These are phyloP conservation scores for Cerceris rybyensis DNA, from an alignment of 2,888 invertebrate species.

Conservation along the genomic window DNA sequence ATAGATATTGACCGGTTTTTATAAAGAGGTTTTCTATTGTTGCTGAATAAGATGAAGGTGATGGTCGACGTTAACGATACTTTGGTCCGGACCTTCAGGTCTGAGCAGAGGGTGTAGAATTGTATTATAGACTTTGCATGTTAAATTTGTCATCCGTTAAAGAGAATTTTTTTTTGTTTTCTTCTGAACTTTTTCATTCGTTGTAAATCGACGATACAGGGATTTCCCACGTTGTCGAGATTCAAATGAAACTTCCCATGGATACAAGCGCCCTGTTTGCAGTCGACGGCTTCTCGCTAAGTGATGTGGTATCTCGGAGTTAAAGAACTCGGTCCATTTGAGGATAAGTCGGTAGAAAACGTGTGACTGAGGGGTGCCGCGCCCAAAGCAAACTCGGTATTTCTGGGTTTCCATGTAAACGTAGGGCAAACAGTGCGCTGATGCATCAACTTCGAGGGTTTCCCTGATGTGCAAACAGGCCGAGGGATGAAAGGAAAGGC, in stretches of 20 bases:
- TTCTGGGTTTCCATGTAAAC: slow-evolving; percentile 73
- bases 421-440: slow-evolving; percentile 63
- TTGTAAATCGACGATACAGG: neutral
- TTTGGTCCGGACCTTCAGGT: no score
- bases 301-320: slow-evolving; percentile 59
- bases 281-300: slow-evolving; percentile 64
- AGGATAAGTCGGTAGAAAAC: slow-evolving; percentile 29
- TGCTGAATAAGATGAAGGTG: no score
- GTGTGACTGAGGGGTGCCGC: slow-evolving; percentile 40
- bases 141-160: no score
- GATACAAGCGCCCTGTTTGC: slow-evolving; percentile 54
- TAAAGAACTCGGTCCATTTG: slow-evolving; percentile 24
- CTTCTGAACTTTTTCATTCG: no score
- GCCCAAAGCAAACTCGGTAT: slow-evolving; percentile 70
- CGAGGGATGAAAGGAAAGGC: slow-evolving; percentile 40
- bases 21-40: no score
- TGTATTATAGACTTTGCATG: no score
- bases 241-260: slow-evolving; percentile 1
- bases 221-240: slow-evolving; percentile 41
- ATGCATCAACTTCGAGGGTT: slow-evolving; percentile 59
- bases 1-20: no score
- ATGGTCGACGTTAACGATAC: no score
- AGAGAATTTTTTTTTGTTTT: no score
- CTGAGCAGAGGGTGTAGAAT: no score
- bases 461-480: slow-evolving; percentile 58